Evolutionary conservation across 2,113 vertebrate genomes (phyloP).

Genomic region (Baryphthengus martii): DNA sequence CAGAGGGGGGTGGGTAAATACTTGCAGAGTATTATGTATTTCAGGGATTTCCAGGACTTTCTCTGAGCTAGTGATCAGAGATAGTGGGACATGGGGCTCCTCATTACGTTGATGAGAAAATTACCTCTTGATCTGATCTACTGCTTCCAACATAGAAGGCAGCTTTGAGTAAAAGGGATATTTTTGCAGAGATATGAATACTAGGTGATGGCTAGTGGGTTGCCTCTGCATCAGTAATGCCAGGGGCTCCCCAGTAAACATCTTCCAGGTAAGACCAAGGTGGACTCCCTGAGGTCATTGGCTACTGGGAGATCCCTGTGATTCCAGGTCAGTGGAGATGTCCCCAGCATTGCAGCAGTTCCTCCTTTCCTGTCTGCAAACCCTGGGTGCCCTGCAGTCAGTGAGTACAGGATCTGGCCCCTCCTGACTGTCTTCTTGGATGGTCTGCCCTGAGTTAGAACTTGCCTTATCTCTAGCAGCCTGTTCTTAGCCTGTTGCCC

Average conservation of each 20-base stretch:
- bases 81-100: neutral
- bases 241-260: neutral
- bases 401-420: neutral
- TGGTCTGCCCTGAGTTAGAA: neutral
- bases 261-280: neutral
- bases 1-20: neutral
- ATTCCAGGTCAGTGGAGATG: neutral
- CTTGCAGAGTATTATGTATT: neutral
- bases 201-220: neutral
- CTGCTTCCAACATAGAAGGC: neutral
- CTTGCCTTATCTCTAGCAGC: no score
- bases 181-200: neutral
- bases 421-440: neutral
- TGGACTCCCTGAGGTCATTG: fast-evolving
- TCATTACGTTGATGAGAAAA: neutral
- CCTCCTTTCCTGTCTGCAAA: neutral
- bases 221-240: neutral
- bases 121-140: neutral
- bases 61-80: neutral
- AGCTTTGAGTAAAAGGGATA: neutral
- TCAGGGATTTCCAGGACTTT: neutral
- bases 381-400: neutral
- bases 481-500: neutral
- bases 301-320: neutral
- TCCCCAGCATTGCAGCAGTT: no score